A percentile compares a stretch with the other conserved stretches of the same genome.
phyloP scores from a whole-genome alignment of 1,140 invertebrate species.

The Dinoponera quadriceps region DNA sequence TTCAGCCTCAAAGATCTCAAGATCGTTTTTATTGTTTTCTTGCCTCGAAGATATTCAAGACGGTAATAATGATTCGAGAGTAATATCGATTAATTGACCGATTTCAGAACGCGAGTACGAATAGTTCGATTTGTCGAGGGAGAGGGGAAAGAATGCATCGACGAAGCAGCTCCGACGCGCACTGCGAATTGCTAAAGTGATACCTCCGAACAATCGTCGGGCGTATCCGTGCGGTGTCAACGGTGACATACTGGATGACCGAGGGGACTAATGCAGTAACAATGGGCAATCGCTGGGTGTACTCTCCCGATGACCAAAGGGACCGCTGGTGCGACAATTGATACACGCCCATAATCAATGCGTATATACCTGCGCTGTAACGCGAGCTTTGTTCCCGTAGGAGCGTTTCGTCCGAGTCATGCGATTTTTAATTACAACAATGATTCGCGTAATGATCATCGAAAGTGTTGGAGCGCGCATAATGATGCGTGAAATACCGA shows the following conservation, averaged over 20 bases:
- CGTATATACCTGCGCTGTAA: neutral
- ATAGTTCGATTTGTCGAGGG: neutral
- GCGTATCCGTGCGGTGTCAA: neutral
- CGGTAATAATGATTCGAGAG: conserved; percentile 12
- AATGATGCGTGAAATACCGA: too few relatives aligned
- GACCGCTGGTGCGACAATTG: neutral
- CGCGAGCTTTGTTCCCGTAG: neutral
- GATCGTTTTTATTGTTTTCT: too few relatives aligned
- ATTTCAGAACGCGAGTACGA: neutral
- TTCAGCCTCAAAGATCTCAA: too few relatives aligned
- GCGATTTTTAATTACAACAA: neutral
- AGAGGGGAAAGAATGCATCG: neutral
- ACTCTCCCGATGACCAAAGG: neutral
- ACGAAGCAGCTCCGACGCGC: neutral
- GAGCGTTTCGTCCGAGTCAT: neutral
- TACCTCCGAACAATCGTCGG: conserved; percentile 1
- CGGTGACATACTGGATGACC: neutral
- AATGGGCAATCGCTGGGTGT: conserved; percentile 3
- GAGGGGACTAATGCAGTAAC: neutral
- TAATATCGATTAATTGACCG: conserved; percentile 19
- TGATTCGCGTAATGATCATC: neutral
- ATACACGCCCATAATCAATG: neutral
- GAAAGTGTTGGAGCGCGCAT: too few relatives aligned
- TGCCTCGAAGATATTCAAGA: neutral
- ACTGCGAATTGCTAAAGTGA: neutral